phyloP scores from a whole-genome alignment of 2,113 vertebrate genomes.

The Alaudala cheleensis region DNA sequence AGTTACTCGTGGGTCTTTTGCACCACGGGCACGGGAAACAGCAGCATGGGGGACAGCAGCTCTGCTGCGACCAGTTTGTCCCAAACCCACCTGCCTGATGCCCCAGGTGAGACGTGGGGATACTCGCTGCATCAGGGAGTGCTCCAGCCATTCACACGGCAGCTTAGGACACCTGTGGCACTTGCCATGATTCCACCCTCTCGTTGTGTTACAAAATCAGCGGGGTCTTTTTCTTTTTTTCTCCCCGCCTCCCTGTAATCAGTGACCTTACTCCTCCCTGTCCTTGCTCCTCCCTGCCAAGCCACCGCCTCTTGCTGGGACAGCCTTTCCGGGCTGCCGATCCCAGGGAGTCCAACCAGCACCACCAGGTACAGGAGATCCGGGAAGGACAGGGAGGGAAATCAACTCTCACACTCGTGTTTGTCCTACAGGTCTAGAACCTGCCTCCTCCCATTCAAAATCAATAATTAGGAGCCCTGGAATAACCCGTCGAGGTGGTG shows the following conservation, averaged over 20 bases:
- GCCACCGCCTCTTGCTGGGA: not conserved
- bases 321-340: not conserved
- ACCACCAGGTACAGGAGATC: not conserved
- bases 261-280: not conserved
- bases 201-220: not conserved
- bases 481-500: not conserved
- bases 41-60: not conserved
- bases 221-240: not conserved
- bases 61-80: not conserved
- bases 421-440: not conserved
- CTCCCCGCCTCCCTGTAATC: fast-evolving
- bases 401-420: not conserved
- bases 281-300: not conserved
- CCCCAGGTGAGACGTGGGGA: not conserved
- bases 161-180: not conserved
- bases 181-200: not conserved
- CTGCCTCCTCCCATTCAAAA: not conserved
- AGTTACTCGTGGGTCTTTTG: not conserved
- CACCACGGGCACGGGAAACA: fast-evolving
- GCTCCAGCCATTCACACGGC: not conserved
- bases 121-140: not conserved
- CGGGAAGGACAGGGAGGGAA: not conserved
- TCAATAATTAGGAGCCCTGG: not conserved
- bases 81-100: not conserved
- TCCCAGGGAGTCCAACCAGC: not conserved